Evolutionary conservation across 2,797 vertebrate genomes (phyloP).

Genomic region (Okamejei kenojei): DNA sequence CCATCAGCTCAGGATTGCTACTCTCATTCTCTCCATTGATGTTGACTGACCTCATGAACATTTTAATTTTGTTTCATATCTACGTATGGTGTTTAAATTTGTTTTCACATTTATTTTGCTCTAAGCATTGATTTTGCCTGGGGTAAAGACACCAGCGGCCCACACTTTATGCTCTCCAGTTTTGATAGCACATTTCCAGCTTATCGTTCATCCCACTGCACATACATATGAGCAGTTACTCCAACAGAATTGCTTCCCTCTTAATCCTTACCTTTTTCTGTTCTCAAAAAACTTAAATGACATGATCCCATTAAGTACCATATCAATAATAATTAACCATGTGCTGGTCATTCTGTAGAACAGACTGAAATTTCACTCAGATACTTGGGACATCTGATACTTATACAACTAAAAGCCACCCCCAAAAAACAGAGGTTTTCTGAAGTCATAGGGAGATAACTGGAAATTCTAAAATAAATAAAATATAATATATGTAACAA

Average conservation of each 20-base stretch:
- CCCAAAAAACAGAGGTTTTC: background rate
- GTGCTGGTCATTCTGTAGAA: background rate
- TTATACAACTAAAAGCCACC: background rate
- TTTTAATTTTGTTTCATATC: background rate
- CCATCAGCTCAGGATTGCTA: background rate
- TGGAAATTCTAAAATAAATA: background rate
- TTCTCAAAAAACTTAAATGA: background rate
- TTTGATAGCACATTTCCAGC: background rate
- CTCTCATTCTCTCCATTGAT: background rate
- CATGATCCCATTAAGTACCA: background rate
- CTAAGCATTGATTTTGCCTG: background rate
- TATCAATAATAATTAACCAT: background rate
- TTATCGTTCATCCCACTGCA: background rate
- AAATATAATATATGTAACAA: background rate
- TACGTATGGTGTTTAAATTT: background rate
- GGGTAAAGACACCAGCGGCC: too few relatives aligned
- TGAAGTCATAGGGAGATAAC: background rate
- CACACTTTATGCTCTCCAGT: background rate
- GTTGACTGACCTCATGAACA: background rate
- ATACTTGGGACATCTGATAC: background rate
- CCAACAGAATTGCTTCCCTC: background rate
- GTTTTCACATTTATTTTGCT: background rate
- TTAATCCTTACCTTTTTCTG: background rate
- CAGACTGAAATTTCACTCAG: background rate
- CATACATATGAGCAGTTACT: background rate